Evolutionary conservation across 2,113 vertebrate genomes (phyloP).

Genomic region (Hepsetus odoe): DNA sequence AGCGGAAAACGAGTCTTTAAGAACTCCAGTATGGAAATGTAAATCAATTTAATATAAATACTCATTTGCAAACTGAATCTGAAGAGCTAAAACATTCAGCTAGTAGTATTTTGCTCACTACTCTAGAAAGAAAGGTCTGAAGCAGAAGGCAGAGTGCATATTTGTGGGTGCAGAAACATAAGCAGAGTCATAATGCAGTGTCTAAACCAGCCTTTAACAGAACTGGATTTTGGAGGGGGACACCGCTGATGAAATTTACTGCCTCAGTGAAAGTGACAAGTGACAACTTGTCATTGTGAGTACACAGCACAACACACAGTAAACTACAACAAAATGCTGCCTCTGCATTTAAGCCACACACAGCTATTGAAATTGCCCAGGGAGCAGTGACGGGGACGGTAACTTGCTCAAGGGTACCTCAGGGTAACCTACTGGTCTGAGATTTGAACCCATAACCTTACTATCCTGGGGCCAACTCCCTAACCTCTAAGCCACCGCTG

Average conservation of each 20-base stretch:
- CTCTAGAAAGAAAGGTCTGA: not conserved
- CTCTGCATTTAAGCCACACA: too few species aligned
- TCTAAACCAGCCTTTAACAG: not conserved
- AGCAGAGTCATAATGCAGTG: not conserved
- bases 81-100: not conserved
- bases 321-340: too few species aligned
- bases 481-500: too few species aligned
- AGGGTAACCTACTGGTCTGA: too few species aligned
- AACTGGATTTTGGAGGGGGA: not conserved
- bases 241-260: not conserved
- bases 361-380: too few species aligned
- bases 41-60: not conserved
- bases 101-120: not conserved
- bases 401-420: too few species aligned
- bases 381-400: too few species aligned
- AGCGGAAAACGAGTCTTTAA: constrained; percentile 5
- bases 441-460: too few species aligned
- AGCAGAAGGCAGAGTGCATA: not conserved
- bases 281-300: too few species aligned
- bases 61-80: not conserved
- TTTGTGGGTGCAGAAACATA: not conserved
- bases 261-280: too few species aligned
- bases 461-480: too few species aligned
- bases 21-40: not conserved
- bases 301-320: too few species aligned